Conservation (phyloP, 2,888 invertebrate genomes). For the Phaedon cochleariae region DNA sequence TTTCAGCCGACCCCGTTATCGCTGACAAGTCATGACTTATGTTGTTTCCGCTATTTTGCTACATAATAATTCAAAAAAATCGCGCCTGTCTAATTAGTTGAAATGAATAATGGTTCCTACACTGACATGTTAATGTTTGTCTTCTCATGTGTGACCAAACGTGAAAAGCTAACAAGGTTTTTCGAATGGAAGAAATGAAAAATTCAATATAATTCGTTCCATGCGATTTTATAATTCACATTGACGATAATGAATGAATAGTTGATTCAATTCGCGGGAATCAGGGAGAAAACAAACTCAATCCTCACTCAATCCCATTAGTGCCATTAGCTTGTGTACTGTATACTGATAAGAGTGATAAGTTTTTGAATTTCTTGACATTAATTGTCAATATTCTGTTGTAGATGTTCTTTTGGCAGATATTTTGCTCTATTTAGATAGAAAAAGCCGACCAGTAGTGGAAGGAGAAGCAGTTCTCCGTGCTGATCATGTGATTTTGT, state of each 20-base stretch:
- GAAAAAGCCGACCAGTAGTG: no score
- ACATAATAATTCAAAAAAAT: slow-evolving; percentile 51
- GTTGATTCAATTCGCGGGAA: no score
- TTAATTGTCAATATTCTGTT: no score
- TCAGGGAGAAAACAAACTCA: no score
- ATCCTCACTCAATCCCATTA: no score
- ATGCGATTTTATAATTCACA: neutral
- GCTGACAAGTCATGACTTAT: slow-evolving; percentile 55
- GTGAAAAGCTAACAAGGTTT: slow-evolving; percentile 31
- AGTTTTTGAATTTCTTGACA: no score
- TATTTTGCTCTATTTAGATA: no score
- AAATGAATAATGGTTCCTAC: slow-evolving; percentile 45
- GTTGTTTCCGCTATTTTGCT: slow-evolving; percentile 54
- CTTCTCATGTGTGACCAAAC: slow-evolving; percentile 40
- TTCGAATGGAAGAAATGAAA: slow-evolving; percentile 24
- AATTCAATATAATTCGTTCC: neutral
- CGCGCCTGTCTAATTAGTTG: slow-evolving; percentile 51
- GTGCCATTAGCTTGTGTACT: no score
- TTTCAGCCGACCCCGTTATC: slow-evolving; percentile 56
- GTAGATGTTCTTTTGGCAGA: no score
- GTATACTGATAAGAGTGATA: no score
- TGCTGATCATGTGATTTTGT: no score
- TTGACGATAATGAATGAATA: neutral
- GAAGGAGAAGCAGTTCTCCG: no score
- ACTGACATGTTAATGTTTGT: slow-evolving; percentile 39